Evolutionary conservation across 2,113 vertebrate genomes (phyloP), one percentile per base, ranked within the genome.

Genomic region (Enhydra lutris): DNA sequence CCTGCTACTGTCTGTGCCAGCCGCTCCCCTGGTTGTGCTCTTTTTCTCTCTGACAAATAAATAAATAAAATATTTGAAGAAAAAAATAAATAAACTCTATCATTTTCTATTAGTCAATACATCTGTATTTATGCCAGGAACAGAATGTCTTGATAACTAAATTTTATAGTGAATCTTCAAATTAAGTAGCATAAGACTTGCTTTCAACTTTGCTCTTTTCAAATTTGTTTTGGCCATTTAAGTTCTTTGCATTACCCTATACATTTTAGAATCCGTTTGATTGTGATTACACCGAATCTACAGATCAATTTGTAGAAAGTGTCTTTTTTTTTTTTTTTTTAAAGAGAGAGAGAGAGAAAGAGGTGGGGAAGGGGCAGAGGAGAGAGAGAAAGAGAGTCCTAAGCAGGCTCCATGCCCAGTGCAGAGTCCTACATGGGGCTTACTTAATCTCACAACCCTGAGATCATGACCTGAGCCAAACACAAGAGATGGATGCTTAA

Each of bases 181-280:
- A 69, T 81, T 42, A 69, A 34, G 63, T 45, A 71, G 36, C 57
- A 2, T 82, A 69, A 91, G 63, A 82, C 63, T 69, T 91, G 18
- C 47, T 69, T 67, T n/a, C 79, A 63, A 84, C 26, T 65, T 26
- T 63, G 73, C 63, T 78, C 31, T 63, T 78, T 50, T 63, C 88
- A 90, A 61, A 78, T 50, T 6, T 79, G 42, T 90, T 63, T 36
- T 79, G 55, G 73, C 42, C 73, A 50, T 63, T 15, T 36, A 90
- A 14, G 31, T 63, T 34, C 34, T 79, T 69, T 69, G 50, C 9
- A 59, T 79, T 59, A 92, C 29, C 14, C 36, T 45, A n/a, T n/a
- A 82, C 57, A 42, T 71, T 91, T 92, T 92, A 83, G 65, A 92
- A 92, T 82, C 79, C n/a, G 90, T 39, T 71, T 82, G 79, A 71